A percentile compares a stretch with the other conserved stretches of the same genome.
These are phyloP conservation scores for Geococcyx californianus DNA, from an alignment of 2,113 vertebrate species.

Conservation along the genomic window DNA sequence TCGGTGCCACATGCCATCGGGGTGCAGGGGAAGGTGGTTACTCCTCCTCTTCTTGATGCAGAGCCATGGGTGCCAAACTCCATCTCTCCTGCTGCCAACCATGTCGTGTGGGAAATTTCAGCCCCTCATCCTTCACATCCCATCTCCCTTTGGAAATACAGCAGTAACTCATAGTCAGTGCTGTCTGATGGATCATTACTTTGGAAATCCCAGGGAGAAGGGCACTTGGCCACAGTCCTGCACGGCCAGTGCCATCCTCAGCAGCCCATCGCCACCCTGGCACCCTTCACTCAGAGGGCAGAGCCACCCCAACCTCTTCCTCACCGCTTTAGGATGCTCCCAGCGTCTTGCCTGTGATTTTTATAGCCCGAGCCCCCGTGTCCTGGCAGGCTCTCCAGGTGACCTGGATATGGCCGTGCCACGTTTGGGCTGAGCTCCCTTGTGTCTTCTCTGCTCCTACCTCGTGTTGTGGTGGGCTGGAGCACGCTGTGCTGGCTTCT, in stretches of 20 bases:
- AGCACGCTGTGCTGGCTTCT: background rate
- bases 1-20: background rate
- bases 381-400: background rate
- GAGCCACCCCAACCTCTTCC: background rate
- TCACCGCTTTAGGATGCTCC: rapidly evolving
- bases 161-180: background rate
- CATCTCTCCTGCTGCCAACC: background rate
- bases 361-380: background rate
- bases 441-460: background rate
- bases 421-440: background rate
- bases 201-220: background rate
- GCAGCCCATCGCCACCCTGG: background rate
- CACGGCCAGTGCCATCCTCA: rapidly evolving
- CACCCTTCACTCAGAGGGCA: background rate
- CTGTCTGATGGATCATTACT: background rate
- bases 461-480: rapidly evolving
- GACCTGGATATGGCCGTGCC: background rate
- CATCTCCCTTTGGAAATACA: background rate
- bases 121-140: background rate
- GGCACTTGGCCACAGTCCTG: rapidly evolving
- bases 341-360: background rate
- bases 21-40: background rate
- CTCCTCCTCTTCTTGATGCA: rapidly evolving
- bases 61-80: background rate
- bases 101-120: background rate